A percentile compares a stretch with the other conserved stretches of the same genome.
phyloP scores from a whole-genome alignment of 2,797 vertebrate species.

The Darevskia mixta region DNA sequence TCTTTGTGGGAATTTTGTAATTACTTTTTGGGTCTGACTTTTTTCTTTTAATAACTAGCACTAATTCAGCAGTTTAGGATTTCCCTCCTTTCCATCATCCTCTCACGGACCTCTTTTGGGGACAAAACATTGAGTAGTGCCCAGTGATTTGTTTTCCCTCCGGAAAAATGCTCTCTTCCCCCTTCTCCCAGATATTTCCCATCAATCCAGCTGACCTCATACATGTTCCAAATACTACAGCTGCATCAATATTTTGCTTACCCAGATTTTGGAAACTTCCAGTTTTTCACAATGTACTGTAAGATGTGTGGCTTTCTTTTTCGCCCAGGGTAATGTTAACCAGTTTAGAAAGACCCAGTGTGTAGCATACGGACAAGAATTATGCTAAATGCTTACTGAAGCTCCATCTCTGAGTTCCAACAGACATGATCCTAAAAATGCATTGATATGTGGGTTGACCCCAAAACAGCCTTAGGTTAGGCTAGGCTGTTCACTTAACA shows the following conservation, averaged over 20 bases:
- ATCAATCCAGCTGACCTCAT: slow-evolving; percentile 41
- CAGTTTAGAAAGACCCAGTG: not conserved
- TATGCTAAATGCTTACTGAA: not conserved
- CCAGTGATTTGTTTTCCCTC: not conserved
- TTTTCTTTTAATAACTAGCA: slow-evolving; percentile 30
- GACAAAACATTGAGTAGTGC: not conserved
- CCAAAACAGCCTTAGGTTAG: not conserved
- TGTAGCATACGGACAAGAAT: not conserved
- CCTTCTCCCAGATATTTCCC: slow-evolving; percentile 51
- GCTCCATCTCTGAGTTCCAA: not conserved
- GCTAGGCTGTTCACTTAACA: not conserved
- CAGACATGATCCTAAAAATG: not conserved
- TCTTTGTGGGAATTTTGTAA: slow-evolving; percentile 14
- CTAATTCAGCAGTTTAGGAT: slow-evolving; percentile 17
- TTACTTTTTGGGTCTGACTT: not conserved
- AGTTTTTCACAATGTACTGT: slow-evolving; percentile 40
- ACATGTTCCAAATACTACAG: slow-evolving; percentile 53
- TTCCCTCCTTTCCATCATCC: not conserved
- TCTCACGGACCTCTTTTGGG: not conserved
- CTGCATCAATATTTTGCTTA: slow-evolving; percentile 61
- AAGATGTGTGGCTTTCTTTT: not conserved
- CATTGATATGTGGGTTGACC: not conserved
- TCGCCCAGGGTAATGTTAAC: not conserved
- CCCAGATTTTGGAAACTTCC: slow-evolving; percentile 11
- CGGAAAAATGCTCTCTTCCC: not conserved